These are phyloP conservation scores for Emmelina monodactyla DNA, from an alignment of 2,888 invertebrate genomes.

Conservation along the genomic window DNA sequence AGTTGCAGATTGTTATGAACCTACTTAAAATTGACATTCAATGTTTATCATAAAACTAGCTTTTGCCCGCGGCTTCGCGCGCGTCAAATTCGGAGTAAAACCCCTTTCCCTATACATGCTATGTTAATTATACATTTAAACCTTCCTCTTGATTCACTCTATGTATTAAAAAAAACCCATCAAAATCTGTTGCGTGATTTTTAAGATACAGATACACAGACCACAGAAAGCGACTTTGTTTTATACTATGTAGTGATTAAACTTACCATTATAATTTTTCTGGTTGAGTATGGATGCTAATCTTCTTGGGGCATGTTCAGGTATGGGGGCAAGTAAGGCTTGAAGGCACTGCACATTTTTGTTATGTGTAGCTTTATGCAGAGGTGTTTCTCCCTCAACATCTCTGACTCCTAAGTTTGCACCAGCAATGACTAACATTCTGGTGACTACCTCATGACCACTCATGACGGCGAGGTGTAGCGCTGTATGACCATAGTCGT, in stretches of 20 bases:
- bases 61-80: too few relatives aligned
- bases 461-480: constrained; percentile 88
- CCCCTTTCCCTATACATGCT: too few relatives aligned
- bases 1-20: too few relatives aligned
- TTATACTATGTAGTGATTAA: neutral
- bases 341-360: constrained; percentile 76
- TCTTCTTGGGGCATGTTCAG: constrained; percentile 35
- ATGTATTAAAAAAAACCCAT: too few relatives aligned
- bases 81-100: too few relatives aligned
- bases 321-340: constrained; percentile 75
- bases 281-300: constrained; percentile 73
- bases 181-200: too few relatives aligned
- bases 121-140: too few relatives aligned
- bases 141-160: too few relatives aligned
- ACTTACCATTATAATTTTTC: constrained; percentile 86
- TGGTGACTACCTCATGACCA: constrained; percentile 74
- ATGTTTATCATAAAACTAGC: too few relatives aligned
- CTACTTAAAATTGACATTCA: too few relatives aligned
- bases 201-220: too few relatives aligned
- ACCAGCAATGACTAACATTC: constrained; percentile 82
- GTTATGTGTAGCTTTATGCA: constrained; percentile 81
- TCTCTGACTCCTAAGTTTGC: constrained; percentile 75
- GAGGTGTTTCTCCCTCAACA: constrained; percentile 81
- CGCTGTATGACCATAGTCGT: constrained; percentile 82
- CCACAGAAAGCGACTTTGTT: too few relatives aligned